Conservation (phyloP, 2,888 invertebrate genomes). For the Leucophenga maculata region DNA sequence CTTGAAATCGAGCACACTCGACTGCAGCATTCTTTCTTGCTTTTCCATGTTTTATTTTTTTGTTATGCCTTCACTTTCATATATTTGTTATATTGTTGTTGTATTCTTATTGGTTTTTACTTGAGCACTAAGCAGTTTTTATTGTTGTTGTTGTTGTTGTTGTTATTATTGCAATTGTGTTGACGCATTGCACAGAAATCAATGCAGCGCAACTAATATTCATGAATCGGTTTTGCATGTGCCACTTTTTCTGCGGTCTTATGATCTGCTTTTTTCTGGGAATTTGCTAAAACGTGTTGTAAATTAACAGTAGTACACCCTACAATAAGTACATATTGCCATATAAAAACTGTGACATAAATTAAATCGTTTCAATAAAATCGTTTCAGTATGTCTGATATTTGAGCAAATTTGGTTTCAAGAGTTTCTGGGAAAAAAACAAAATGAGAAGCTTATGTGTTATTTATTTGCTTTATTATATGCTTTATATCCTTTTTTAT, state of each 20-base stretch:
- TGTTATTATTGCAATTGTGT: neutral
- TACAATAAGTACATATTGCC: neutral
- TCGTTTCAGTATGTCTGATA: no score
- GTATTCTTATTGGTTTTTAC: neutral
- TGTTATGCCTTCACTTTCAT: constrained; percentile 4
- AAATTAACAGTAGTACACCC: neutral
- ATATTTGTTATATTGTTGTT: constrained; percentile 7
- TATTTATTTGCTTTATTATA: no score
- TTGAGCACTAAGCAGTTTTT: neutral
- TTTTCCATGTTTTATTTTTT: neutral
- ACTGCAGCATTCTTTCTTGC: no score
- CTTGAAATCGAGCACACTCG: no score
- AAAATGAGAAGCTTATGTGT: no score
- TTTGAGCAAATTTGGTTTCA: no score
- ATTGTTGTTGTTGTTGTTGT: no score
- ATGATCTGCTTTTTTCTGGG: constrained; percentile 21
- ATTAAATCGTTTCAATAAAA: no score
- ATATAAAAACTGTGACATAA: neutral
- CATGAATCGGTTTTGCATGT: constrained; percentile 38
- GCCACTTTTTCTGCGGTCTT: constrained; percentile 45
- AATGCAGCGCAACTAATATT: no score
- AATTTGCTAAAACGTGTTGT: constrained; percentile 7
- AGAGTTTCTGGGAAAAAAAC: no score
- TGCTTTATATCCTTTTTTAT: no score
- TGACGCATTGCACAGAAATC: no score